These are phyloP conservation scores for Dendrolimus kikuchii DNA, from an alignment of 1,140 invertebrate species.

Conservation along the genomic window DNA sequence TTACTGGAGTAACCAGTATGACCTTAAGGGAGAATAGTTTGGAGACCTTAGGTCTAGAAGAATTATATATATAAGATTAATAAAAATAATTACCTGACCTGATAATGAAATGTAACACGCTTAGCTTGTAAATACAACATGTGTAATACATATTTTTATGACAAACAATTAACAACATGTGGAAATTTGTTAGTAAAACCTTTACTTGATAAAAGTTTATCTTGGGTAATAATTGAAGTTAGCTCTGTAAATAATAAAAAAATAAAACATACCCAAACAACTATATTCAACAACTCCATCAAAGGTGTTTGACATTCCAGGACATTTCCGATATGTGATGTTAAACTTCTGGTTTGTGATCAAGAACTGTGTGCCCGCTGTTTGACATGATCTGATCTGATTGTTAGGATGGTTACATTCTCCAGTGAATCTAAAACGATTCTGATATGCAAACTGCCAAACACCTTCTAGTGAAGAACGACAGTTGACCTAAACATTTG, in stretches of 20 bases:
- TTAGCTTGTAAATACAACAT: too few species aligned
- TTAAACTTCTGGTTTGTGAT: conserved; percentile 98
- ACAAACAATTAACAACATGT: too few species aligned
- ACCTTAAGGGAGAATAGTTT: too few species aligned
- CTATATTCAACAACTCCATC: conserved; percentile 94
- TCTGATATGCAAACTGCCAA: conserved; percentile 96
- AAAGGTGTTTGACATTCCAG: conserved; percentile 86
- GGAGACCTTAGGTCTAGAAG: too few species aligned
- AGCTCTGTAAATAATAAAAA: not conserved
- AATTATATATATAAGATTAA: too few species aligned
- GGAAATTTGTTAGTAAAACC: too few species aligned
- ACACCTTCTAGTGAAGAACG: conserved; percentile 94
- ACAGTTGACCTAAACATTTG: conserved; percentile 81
- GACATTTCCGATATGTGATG: conserved; percentile 93
- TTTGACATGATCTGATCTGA: conserved; percentile 94
- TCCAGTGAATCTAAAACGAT: conserved; percentile 91
- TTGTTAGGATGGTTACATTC: conserved; percentile 91
- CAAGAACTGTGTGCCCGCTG: conserved; percentile 94
- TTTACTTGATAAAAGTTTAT: too few species aligned
- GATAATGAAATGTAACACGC: too few species aligned
- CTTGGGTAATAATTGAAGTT: not conserved
- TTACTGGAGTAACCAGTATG: too few species aligned
- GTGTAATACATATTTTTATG: too few species aligned
- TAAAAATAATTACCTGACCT: too few species aligned
- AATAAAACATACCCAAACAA: conserved; percentile 78